These are phyloP conservation scores for Sakesphorus luctuosus DNA, from an alignment of 2,113 vertebrate genomes.

Conservation along the genomic window DNA sequence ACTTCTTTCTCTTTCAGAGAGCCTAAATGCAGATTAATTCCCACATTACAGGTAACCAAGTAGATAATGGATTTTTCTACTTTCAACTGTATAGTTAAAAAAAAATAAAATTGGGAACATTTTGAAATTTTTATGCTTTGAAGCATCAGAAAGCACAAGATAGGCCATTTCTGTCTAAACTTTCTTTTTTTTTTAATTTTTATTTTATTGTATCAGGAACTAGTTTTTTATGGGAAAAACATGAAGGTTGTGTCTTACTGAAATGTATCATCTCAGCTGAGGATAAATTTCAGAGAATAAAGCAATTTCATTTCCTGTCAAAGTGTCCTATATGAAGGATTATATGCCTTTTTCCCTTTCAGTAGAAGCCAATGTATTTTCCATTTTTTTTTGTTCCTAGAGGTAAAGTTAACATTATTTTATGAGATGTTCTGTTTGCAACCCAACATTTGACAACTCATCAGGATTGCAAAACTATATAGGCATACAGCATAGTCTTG, in stretches of 20 bases:
- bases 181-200: background rate
- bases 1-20: background rate
- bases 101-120: background rate
- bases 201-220: background rate
- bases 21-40: background rate
- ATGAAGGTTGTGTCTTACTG: background rate
- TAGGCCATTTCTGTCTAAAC: background rate
- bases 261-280: background rate
- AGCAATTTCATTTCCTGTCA: background rate
- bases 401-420: background rate
- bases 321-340: background rate
- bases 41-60: background rate
- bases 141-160: background rate
- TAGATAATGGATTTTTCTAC: background rate
- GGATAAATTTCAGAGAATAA: background rate
- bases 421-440: background rate
- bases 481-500: background rate
- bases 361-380: background rate
- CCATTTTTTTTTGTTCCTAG: background rate
- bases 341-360: background rate
- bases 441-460: background rate
- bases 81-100: background rate
- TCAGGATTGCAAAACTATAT: background rate
- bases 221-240: background rate
- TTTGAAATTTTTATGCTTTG: background rate